Base-by-base conservation (phyloP, 1,140 invertebrate genomes). In the Pachypsylla venusta region DNA sequence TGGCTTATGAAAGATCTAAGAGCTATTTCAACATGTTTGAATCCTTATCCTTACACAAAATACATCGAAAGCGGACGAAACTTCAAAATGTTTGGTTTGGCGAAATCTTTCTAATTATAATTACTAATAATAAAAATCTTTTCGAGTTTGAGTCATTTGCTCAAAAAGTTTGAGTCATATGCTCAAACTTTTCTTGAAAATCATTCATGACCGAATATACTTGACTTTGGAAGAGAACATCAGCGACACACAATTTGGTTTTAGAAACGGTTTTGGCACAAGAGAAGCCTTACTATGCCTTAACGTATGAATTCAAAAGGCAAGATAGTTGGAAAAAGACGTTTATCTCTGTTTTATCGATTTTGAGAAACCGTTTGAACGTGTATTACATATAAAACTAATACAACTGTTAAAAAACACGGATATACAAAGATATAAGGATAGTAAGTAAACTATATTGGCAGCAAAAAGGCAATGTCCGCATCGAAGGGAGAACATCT, bases 221-320 rank as follows among this genome's bases (percentile, higher is more conserved):
- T 61, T 24, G 19, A 39, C 26, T 4, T 27, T 35, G 25, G 55
- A 60, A 57, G 54, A 57, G 13, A 35, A 53, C 25, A 57, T 60
- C 20, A 20, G 22, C 2, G 24, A 61, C 20, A 60, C 57, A 16
- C 64, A 65, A 58, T 65, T 66, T 61, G 64, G 64, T n/a, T 63
- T 65, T 54, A 39, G 62, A 57, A 60, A 59, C n/a, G 60, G 24
- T 53, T 13, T 66, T 0, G 65, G 62, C 16, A 65, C 61, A 53
- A 60, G 62, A 60, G 63, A 64, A 40, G 64, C 63, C 24, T 20
- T 65, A 7, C 61, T 67, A 20, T 19, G 19, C 10, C 30, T 67
- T 22, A 55, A 65, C n/a, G 53, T 65, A 13, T 22, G 61, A 19
- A n/a, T 48, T n/a, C 5, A 19, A 22, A 48, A 48, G 16, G 42